These are phyloP conservation scores for Ursus arctos DNA, from an alignment of 2,113 vertebrate genomes.

Conservation along the genomic window DNA sequence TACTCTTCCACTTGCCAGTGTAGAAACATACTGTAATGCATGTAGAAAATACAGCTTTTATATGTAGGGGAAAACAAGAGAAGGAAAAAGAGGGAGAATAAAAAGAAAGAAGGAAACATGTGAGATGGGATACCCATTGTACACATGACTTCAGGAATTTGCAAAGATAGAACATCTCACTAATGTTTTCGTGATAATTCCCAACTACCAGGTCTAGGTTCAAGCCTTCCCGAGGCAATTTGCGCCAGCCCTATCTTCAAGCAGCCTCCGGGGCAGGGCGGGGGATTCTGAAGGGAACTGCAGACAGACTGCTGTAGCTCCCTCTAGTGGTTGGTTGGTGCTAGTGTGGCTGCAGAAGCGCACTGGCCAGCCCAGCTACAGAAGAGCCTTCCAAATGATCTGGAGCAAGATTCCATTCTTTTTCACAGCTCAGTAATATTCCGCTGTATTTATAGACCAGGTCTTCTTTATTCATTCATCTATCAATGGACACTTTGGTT, in stretches of 20 bases:
- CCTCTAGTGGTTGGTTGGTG: constrained; percentile 1
- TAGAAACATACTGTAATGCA: not conserved
- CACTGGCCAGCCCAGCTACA: fast-evolving
- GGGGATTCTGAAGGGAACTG: not conserved
- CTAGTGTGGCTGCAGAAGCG: not conserved
- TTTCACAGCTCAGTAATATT: not conserved
- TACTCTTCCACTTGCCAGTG: not conserved
- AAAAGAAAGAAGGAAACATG: not conserved
- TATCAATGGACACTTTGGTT: not conserved
- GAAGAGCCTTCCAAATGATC: not conserved
- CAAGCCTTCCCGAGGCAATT: not conserved
- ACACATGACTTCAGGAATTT: not conserved
- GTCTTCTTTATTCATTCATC: not conserved
- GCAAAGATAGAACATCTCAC: not conserved
- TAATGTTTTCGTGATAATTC: not conserved
- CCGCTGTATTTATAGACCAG: not conserved
- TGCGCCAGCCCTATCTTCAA: not conserved
- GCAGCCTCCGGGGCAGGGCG: no score
- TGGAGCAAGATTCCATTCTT: not conserved
- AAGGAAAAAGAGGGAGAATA: not conserved
- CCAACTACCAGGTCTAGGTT: not conserved
- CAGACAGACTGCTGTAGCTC: not conserved
- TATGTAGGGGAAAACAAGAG: not conserved
- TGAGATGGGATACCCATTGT: not conserved
- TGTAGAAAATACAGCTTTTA: not conserved